Conservation (phyloP, 2,113 vertebrate genomes). For the Ictidomys tridecemlineatus region DNA sequence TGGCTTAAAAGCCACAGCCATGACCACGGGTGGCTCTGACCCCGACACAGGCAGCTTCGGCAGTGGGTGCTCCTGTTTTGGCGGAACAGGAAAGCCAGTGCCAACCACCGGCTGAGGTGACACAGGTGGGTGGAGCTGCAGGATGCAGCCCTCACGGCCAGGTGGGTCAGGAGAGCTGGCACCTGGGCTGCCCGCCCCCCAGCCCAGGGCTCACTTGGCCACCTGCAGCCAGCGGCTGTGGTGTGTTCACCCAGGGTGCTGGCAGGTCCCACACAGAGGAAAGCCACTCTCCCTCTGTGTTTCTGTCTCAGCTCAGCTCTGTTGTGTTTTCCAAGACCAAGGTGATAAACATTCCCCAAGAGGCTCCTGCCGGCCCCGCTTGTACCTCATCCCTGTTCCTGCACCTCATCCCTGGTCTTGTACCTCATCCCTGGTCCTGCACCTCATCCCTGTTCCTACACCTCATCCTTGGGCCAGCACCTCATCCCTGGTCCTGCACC, state of each 20-base stretch:
- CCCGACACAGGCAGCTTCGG: not conserved
- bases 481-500: too few species aligned
- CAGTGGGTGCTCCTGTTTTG: not conserved
- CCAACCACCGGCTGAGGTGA: too few species aligned
- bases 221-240: not conserved
- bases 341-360: not conserved
- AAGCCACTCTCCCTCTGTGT: not conserved
- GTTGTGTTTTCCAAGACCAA: not conserved
- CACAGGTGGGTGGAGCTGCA: too few species aligned
- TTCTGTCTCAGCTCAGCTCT: accelerated
- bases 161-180: not conserved
- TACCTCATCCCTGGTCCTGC: too few species aligned
- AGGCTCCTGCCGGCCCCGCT: too few species aligned
- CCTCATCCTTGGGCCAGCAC: too few species aligned
- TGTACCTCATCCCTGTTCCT: too few species aligned
- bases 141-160: not conserved
- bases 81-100: not conserved
- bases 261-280: not conserved
- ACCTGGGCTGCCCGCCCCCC: accelerated
- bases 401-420: too few species aligned
- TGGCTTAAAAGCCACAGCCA: not conserved
- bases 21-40: not conserved
- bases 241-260: not conserved
- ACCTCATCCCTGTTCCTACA: too few species aligned
- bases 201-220: not conserved